phyloP scores from a whole-genome alignment of 2,888 invertebrate genomes.

The Pterobdella sp. region DNA sequence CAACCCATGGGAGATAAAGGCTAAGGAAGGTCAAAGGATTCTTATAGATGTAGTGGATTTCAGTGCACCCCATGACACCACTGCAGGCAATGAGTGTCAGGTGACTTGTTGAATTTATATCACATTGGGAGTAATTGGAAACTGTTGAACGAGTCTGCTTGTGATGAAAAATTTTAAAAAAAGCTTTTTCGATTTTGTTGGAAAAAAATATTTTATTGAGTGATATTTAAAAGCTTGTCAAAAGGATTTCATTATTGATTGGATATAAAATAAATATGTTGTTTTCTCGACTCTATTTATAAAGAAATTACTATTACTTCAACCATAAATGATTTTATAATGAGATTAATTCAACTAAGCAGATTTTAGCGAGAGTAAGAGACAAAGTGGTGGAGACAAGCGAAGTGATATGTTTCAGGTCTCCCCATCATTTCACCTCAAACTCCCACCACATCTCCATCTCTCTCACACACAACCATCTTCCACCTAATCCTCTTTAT shows the following conservation, averaged over 20 bases:
- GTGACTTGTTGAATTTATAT: too few species aligned
- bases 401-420: neutral
- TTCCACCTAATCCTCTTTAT: neutral
- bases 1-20: neutral
- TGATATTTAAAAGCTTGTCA: too few species aligned
- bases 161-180: too few species aligned
- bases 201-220: too few species aligned
- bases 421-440: neutral
- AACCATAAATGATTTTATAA: too few species aligned
- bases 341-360: neutral
- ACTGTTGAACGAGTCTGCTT: too few species aligned
- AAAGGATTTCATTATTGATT: too few species aligned
- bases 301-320: too few species aligned
- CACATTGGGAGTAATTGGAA: too few species aligned
- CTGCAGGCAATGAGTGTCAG: slow-evolving; percentile 13
- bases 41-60: slow-evolving; percentile 1
- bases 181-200: too few species aligned
- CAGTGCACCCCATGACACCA: neutral
- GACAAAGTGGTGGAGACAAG: slow-evolving; percentile 5
- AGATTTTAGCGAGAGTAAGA: slow-evolving; percentile 7
- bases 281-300: too few species aligned
- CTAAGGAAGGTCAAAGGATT: neutral
- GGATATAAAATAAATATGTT: too few species aligned
- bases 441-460: neutral
- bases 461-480: neutral